Evolutionary conservation across 2,888 invertebrate genomes (phyloP).

Genomic region (Gordius sp.): DNA sequence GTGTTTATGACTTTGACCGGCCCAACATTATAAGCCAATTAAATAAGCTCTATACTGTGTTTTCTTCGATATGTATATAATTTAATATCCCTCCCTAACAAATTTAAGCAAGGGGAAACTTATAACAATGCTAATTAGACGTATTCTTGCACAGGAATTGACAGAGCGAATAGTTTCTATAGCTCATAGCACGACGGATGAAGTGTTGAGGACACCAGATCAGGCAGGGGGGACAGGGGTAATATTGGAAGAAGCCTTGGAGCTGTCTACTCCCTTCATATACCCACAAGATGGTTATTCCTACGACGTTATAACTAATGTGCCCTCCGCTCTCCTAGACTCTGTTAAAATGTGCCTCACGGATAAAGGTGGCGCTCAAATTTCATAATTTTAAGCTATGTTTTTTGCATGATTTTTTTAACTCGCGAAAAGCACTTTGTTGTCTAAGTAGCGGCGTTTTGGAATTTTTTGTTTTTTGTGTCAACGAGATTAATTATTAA

Average conservation of each 20-base stretch:
- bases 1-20: too few species aligned
- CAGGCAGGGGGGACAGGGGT: conserved; percentile 26
- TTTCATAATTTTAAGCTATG: not conserved
- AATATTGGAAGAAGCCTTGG: conserved; percentile 27
- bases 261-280: conserved; percentile 28
- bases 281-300: conserved; percentile 30
- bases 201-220: conserved; percentile 24
- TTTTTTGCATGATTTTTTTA: too few species aligned
- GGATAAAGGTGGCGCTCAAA: not conserved
- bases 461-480: too few species aligned
- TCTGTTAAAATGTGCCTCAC: not conserved
- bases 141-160: conserved; percentile 24
- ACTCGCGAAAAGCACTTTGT: too few species aligned
- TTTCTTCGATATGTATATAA: too few species aligned
- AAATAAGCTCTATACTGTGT: too few species aligned
- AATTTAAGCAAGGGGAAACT: too few species aligned
- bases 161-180: conserved; percentile 22
- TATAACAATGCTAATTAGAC: too few species aligned
- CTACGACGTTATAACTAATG: conserved; percentile 28
- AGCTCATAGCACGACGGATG: conserved; percentile 28
- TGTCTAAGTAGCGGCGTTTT: too few species aligned
- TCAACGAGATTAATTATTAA: too few species aligned
- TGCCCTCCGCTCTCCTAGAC: conserved; percentile 25
- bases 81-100: too few species aligned
- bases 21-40: too few species aligned